Evolutionary conservation across 2,888 invertebrate species (phyloP).

Genomic region (Eristalinus sepulchralis): DNA sequence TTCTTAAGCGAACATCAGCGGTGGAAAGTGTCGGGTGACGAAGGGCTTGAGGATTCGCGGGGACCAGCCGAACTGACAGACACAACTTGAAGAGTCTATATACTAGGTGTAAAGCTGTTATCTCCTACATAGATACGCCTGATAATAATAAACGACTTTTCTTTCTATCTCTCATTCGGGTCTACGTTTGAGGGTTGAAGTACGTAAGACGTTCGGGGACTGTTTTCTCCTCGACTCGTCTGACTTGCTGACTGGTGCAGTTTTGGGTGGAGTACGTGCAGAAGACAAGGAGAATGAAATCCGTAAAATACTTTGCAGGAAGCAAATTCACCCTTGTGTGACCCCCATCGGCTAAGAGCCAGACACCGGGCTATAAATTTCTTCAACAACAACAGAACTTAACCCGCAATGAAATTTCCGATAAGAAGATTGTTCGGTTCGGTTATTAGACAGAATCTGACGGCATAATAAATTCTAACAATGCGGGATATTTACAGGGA

Average conservation of each 20-base stretch:
- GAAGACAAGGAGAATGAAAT: slow-evolving; percentile 49
- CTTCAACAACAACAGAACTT: slow-evolving; percentile 69
- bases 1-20: slow-evolving; percentile 45
- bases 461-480: slow-evolving; percentile 71
- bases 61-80: slow-evolving; percentile 43
- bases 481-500: slow-evolving; percentile 70
- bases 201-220: neutral
- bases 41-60: neutral
- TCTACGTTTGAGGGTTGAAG: neutral
- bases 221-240: slow-evolving; percentile 7
- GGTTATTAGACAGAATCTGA: slow-evolving; percentile 72
- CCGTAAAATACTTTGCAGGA: slow-evolving; percentile 41
- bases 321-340: slow-evolving; percentile 43
- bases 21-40: neutral
- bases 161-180: slow-evolving; percentile 36
- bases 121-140: slow-evolving; percentile 66
- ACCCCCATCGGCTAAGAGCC: slow-evolving; percentile 57
- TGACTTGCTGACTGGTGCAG: slow-evolving; percentile 69
- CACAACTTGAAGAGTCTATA: slow-evolving; percentile 65
- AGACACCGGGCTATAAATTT: slow-evolving; percentile 70
- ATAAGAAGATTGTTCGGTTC: slow-evolving; percentile 71
- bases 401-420: slow-evolving; percentile 71
- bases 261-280: slow-evolving; percentile 57
- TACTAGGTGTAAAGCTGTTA: slow-evolving; percentile 67
- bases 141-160: slow-evolving; percentile 71